Conservation (phyloP, 92 coral and sea anemone genomes). For the Plumapathes pennacea region DNA sequence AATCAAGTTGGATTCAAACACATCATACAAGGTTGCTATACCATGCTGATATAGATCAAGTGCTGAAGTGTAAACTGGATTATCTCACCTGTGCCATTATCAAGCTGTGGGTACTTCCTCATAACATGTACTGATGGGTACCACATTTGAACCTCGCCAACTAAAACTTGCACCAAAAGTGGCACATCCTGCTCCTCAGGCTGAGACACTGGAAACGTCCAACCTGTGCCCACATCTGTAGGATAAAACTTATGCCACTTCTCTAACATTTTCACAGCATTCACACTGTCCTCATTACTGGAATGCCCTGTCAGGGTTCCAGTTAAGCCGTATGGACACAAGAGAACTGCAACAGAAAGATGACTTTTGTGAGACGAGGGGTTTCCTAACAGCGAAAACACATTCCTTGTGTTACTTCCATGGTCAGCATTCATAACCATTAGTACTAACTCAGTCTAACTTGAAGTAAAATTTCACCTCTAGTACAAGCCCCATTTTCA, state of each 20-base stretch:
- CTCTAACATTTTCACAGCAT: conserved; percentile 67
- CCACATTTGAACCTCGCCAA: conserved; percentile 76
- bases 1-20: not conserved
- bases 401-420: not conserved
- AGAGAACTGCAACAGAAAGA: conserved; percentile 32
- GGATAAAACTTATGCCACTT: conserved; percentile 96
- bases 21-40: too few relatives aligned
- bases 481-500: too few relatives aligned
- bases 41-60: too few relatives aligned
- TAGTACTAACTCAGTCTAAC: too few relatives aligned
- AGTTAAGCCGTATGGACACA: conserved; percentile 86
- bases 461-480: too few relatives aligned
- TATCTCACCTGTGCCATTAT: conserved; percentile 21
- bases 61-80: not conserved
- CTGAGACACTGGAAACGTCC: conserved; percentile 56
- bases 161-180: conserved; percentile 75
- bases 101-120: conserved; percentile 40
- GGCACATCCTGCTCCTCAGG: conserved; percentile 70
- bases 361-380: not conserved
- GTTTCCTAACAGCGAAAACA: conserved; percentile 21
- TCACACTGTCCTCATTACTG: conserved; percentile 69
- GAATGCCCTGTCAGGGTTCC: conserved; percentile 88
- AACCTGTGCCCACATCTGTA: conserved; percentile 71
- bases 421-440: not conserved
- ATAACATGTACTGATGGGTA: conserved; percentile 87